phyloP scores from a whole-genome alignment of 2,113 vertebrate species.

The Sturnira hondurensis region DNA sequence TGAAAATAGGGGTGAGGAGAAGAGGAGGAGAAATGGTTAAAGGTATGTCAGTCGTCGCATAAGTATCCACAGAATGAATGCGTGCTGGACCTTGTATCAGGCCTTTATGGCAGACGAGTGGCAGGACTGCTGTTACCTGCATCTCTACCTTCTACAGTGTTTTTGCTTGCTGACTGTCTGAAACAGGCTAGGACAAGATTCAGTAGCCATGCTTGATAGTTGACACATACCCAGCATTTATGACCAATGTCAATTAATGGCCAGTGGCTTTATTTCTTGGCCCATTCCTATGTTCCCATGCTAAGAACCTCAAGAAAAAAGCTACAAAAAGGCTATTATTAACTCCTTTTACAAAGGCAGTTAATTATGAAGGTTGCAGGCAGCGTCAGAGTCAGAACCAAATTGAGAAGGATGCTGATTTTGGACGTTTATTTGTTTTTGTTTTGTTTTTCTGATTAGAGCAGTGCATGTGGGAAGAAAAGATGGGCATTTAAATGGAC shows the following conservation, averaged over 20 bases:
- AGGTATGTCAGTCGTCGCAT: not conserved
- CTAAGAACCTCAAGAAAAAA: not conserved
- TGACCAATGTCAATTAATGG: not conserved
- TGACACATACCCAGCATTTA: not conserved
- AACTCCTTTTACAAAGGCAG: not conserved
- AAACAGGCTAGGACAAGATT: not conserved
- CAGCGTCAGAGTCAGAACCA: not conserved
- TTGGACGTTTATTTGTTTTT: not conserved
- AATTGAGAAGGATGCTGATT: not conserved
- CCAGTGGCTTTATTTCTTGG: not conserved
- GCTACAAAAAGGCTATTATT: not conserved
- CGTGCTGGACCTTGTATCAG: not conserved
- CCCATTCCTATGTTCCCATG: not conserved
- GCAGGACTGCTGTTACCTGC: not conserved
- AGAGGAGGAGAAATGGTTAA: not conserved
- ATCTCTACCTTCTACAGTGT: not conserved
- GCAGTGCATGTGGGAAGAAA: not conserved
- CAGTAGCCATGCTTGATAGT: not conserved
- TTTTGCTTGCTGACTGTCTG: not conserved
- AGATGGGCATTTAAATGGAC: not conserved
- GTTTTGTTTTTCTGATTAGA: not conserved
- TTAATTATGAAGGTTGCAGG: not conserved
- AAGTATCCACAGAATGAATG: not conserved
- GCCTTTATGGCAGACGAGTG: not conserved
- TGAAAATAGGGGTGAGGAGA: not conserved